These are phyloP conservation scores for Lamellibrachia satsuma DNA, from an alignment of 2,888 invertebrate genomes.

Conservation along the genomic window DNA sequence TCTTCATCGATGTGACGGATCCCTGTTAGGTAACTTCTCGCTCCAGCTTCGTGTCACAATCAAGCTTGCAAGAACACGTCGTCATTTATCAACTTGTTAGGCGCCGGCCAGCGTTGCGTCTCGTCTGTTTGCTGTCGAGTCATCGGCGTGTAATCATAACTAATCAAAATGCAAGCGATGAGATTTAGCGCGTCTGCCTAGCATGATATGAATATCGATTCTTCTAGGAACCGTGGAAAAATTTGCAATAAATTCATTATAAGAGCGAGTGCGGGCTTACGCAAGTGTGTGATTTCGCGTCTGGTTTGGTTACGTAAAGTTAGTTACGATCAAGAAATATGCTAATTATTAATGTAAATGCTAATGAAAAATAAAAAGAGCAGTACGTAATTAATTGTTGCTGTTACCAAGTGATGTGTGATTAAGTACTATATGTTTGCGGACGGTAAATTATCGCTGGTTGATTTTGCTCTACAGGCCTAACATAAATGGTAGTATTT, in stretches of 20 bases:
- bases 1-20: background rate
- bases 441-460: background rate
- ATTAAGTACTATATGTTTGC: no score
- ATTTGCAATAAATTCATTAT: background rate
- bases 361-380: background rate
- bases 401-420: no score
- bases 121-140: background rate
- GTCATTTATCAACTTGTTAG: background rate
- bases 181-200: background rate
- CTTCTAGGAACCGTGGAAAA: background rate
- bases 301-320: background rate
- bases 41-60: background rate
- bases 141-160: conserved; percentile 6
- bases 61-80: background rate
- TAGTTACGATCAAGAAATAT: background rate
- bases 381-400: no score
- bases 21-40: background rate
- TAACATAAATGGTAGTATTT: background rate
- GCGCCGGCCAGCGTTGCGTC: background rate
- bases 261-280: background rate
- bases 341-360: background rate
- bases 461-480: background rate
- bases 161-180: background rate
- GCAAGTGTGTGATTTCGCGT: background rate
- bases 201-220: background rate